phyloP scores from a whole-genome alignment of 2,888 invertebrate genomes.

The Lordiphosa fenestrarum region DNA sequence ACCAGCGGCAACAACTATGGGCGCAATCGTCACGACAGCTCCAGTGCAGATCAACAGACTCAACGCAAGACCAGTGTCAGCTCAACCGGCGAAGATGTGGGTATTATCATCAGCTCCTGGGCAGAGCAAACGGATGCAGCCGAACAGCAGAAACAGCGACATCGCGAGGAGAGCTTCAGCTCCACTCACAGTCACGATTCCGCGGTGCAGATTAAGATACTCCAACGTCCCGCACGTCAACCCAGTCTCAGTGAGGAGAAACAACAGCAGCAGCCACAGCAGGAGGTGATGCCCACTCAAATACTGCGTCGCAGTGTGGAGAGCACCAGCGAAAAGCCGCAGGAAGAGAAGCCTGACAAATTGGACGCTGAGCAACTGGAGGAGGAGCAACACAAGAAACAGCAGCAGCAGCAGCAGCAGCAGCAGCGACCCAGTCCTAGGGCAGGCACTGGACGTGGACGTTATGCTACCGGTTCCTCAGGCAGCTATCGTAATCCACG shows the following conservation, averaged over 20 bases:
- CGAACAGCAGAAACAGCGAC: constrained; percentile 68
- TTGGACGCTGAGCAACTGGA: constrained; percentile 17
- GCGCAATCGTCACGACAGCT: constrained; percentile 55
- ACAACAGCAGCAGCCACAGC: constrained; percentile 34
- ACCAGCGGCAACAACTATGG: constrained; percentile 33
- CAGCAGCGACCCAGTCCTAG: constrained; percentile 33
- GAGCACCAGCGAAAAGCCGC: no score
- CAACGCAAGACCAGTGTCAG: constrained; percentile 80
- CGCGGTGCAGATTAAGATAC: constrained; percentile 78
- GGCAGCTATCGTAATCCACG: constrained; percentile 81
- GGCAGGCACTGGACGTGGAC: constrained; percentile 23
- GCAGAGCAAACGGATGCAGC: constrained; percentile 81
- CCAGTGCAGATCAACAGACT: constrained; percentile 37
- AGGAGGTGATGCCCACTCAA: constrained; percentile 19
- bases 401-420: constrained; percentile 13
- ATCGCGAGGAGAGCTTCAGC: constrained; percentile 78
- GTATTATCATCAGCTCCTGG: constrained; percentile 78
- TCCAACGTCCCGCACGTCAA: constrained; percentile 75
- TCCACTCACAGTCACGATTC: constrained; percentile 78
- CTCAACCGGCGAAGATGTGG: constrained; percentile 72
- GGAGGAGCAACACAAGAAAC: constrained; percentile 29
- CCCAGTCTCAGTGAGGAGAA: constrained; percentile 70
- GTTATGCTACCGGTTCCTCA: constrained; percentile 53
- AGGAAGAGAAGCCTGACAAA: no score
- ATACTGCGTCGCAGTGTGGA: no score